These are phyloP conservation scores for Catharus ustulatus DNA, from an alignment of 2,797 vertebrate species.

Conservation along the genomic window DNA sequence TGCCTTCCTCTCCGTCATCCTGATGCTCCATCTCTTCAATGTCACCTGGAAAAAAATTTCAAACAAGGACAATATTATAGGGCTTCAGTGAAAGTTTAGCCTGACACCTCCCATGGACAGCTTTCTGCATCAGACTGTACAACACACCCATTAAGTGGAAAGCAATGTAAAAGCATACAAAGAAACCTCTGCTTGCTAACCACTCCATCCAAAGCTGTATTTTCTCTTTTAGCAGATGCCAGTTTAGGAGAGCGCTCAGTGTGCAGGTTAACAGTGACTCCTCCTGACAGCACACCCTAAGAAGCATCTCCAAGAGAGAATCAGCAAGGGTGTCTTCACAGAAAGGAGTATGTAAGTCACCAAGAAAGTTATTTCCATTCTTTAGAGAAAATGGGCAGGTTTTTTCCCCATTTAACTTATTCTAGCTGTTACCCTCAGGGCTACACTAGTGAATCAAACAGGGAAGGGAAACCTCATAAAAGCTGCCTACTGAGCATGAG, in stretches of 20 bases:
- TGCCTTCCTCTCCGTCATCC: conserved; percentile 80
- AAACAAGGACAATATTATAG: not conserved
- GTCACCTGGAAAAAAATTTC: conserved; percentile 78
- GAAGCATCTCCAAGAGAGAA: not conserved
- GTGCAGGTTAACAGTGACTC: not conserved
- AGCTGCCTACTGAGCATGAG: not conserved
- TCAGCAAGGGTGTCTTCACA: not conserved
- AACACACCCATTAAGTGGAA: not conserved
- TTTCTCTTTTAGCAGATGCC: not conserved
- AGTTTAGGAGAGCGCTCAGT: not conserved
- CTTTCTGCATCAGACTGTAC: not conserved
- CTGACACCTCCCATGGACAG: not conserved
- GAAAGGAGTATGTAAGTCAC: not conserved
- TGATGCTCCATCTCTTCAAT: conserved; percentile 97
- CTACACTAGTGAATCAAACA: not conserved
- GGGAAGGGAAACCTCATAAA: not conserved
- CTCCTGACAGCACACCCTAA: not conserved
- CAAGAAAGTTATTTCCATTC: not conserved
- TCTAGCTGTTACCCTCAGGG: not conserved
- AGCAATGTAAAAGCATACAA: not conserved
- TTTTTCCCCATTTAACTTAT: not conserved
- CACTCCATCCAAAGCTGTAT: not conserved
- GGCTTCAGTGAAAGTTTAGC: not conserved
- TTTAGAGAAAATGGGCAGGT: not conserved
- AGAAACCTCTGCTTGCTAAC: not conserved